Percentiles rank a stretch among this genome's conserved stretches.
Evolutionary conservation across 2,888 invertebrate genomes (phyloP).

Genomic region (Brachyptera putata): DNA sequence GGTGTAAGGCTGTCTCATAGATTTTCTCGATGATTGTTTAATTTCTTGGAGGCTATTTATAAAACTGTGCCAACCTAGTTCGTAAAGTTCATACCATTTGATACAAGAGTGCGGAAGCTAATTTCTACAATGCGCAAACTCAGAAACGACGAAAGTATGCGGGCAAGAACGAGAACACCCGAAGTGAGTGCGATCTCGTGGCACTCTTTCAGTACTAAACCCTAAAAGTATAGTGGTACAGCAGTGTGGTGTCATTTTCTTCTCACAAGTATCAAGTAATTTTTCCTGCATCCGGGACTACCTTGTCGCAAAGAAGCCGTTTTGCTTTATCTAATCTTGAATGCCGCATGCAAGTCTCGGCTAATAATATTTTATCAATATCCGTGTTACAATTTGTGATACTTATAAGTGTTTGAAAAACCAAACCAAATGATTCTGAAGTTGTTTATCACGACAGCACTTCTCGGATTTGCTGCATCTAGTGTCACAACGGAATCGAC

Average conservation of each 20-base stretch:
- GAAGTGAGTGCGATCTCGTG: conserved; percentile 8
- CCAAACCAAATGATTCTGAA: conserved; percentile 6
- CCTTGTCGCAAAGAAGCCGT: conserved; percentile 19
- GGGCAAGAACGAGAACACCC: neutral
- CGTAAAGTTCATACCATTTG: neutral
- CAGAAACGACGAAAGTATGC: neutral
- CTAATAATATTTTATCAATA: conserved; percentile 1
- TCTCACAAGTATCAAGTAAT: conserved; percentile 8
- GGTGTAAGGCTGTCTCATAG: conserved; percentile 32
- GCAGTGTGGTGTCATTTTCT: conserved; percentile 8
- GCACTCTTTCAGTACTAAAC: neutral
- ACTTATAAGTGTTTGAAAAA: conserved; percentile 2
- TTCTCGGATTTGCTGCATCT: conserved; percentile 32
- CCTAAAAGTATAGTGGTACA: neutral
- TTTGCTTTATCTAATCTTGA: conserved; percentile 10
- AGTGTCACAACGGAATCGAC: conserved; percentile 32
- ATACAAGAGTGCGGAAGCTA: neutral
- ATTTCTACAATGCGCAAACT: neutral
- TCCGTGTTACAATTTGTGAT: neutral
- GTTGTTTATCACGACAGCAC: conserved; percentile 23
- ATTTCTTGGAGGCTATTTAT: neutral
- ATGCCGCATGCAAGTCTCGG: conserved; percentile 7
- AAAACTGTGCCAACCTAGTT: conserved; percentile 8
- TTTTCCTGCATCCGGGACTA: conserved; percentile 29
- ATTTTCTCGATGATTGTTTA: conserved; percentile 31